These are phyloP conservation scores for Bothrops jararaca DNA, from an alignment of 2,113 vertebrate species.

Conservation along the genomic window DNA sequence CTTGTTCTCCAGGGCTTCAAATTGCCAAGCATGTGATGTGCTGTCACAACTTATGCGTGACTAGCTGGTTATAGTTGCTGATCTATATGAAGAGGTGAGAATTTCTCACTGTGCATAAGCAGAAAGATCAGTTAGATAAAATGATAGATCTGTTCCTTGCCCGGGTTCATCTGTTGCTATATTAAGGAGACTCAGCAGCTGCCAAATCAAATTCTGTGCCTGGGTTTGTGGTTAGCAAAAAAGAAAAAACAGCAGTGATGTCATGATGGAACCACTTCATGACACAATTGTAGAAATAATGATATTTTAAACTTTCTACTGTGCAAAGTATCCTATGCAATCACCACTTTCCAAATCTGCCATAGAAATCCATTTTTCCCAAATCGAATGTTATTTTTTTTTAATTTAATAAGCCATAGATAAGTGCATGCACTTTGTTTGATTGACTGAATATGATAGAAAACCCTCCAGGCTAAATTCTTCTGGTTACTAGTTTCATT, in stretches of 20 bases:
- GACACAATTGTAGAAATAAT: slow-evolving; percentile 39
- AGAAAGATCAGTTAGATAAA: slow-evolving; percentile 74
- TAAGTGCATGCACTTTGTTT: background rate
- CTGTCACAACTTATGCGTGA: slow-evolving; percentile 69
- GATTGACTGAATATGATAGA: background rate
- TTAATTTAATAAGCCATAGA: background rate
- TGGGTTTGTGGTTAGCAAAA: slow-evolving; percentile 56
- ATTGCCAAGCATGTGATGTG: slow-evolving; percentile 62
- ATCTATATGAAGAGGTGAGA: slow-evolving; percentile 76
- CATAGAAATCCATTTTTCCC: background rate
- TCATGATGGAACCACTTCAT: slow-evolving; percentile 53
- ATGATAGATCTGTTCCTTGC: slow-evolving; percentile 75
- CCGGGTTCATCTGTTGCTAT: slow-evolving; percentile 68
- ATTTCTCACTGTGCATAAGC: slow-evolving; percentile 76
- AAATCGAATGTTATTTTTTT: background rate
- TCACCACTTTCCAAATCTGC: background rate
- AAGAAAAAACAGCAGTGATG: slow-evolving; percentile 49
- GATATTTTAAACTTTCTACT: slow-evolving; percentile 33
- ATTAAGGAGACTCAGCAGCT: slow-evolving; percentile 63
- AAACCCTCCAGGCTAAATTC: background rate
- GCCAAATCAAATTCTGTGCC: slow-evolving; percentile 69
- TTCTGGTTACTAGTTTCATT: background rate
- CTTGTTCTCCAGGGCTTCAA: slow-evolving; percentile 64
- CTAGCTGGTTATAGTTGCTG: slow-evolving; percentile 68
- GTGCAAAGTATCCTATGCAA: slow-evolving; percentile 22